Percentiles rank a stretch among this genome's conserved stretches.
Evolutionary conservation across 2,888 invertebrate genomes (phyloP).

Genomic region (Poecilobothrus nobilitatus): DNA sequence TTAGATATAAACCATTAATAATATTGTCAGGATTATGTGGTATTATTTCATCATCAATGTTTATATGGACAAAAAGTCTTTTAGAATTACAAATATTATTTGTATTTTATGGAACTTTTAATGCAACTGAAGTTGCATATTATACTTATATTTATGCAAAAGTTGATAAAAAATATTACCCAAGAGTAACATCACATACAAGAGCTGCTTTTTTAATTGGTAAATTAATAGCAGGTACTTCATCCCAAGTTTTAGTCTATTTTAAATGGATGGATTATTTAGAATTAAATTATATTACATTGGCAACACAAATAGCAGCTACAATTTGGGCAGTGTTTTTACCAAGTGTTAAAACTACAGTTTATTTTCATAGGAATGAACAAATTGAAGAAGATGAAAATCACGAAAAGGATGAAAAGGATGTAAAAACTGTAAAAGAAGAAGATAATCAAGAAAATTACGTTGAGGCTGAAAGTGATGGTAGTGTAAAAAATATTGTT

Average conservation of each 20-base stretch:
- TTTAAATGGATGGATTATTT: slow-evolving; percentile 53
- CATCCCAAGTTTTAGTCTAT: slow-evolving; percentile 57
- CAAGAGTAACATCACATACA: slow-evolving; percentile 64
- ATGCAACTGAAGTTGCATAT: slow-evolving; percentile 87
- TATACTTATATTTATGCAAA: slow-evolving; percentile 89
- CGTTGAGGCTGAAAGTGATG: neutral
- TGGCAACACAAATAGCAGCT: slow-evolving; percentile 54
- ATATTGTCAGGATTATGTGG: slow-evolving; percentile 64
- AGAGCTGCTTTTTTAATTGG: slow-evolving; percentile 62
- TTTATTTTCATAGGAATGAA: slow-evolving; percentile 54
- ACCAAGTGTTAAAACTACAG: slow-evolving; percentile 53
- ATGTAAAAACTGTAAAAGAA: neutral
- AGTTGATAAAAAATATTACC: slow-evolving; percentile 60
- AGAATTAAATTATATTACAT: slow-evolving; percentile 59
- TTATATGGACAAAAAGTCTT: slow-evolving; percentile 68
- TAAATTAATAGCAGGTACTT: slow-evolving; percentile 55
- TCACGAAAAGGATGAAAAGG: neutral
- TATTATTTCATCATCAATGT: slow-evolving; percentile 64
- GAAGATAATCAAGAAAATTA: neutral
- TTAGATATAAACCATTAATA: slow-evolving; percentile 77
- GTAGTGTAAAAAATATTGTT: neutral
- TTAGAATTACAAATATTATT: slow-evolving; percentile 61
- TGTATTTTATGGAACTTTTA: slow-evolving; percentile 71
- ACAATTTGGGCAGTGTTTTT: slow-evolving; percentile 55
- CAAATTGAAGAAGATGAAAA: no score